These are phyloP conservation scores for Sciurus niger DNA, from an alignment of 2,113 vertebrate genomes.

Conservation along the genomic window DNA sequence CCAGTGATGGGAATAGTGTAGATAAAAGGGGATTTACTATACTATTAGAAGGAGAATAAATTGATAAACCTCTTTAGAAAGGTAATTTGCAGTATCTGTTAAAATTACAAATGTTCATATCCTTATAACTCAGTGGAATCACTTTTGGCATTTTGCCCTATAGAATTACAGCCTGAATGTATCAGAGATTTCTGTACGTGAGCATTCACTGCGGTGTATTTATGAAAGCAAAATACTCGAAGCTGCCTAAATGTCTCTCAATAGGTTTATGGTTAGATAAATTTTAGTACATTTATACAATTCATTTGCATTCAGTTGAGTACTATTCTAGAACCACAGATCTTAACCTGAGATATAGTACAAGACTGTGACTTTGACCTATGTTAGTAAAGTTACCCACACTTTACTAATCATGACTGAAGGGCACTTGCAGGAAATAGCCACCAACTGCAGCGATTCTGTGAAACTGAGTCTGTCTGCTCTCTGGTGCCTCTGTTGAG, in stretches of 20 bases:
- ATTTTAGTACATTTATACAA: not conserved
- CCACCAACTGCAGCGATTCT: no score
- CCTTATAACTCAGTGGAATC: not conserved
- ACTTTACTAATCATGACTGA: not conserved
- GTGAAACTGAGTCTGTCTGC: not conserved
- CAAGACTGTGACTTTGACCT: not conserved
- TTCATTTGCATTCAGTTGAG: not conserved
- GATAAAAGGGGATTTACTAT: not conserved
- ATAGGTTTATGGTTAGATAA: slow-evolving; percentile 5
- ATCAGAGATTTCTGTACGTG: not conserved
- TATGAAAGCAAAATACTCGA: slow-evolving; percentile 2
- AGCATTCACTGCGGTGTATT: not conserved
- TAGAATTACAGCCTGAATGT: not conserved
- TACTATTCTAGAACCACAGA: not conserved
- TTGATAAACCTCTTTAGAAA: not conserved
- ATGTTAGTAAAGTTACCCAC: not conserved
- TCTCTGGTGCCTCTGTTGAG: not conserved
- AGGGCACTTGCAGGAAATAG: not conserved
- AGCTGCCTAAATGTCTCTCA: not conserved
- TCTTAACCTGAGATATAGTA: not conserved
- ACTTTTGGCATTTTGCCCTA: not conserved
- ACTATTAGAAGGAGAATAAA: not conserved
- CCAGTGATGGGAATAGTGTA: not conserved
- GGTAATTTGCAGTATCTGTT: not conserved
- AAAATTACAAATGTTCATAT: slow-evolving; percentile 14